These are phyloP conservation scores for Idaea biselata DNA, from an alignment of 2,888 invertebrate species.

Conservation along the genomic window DNA sequence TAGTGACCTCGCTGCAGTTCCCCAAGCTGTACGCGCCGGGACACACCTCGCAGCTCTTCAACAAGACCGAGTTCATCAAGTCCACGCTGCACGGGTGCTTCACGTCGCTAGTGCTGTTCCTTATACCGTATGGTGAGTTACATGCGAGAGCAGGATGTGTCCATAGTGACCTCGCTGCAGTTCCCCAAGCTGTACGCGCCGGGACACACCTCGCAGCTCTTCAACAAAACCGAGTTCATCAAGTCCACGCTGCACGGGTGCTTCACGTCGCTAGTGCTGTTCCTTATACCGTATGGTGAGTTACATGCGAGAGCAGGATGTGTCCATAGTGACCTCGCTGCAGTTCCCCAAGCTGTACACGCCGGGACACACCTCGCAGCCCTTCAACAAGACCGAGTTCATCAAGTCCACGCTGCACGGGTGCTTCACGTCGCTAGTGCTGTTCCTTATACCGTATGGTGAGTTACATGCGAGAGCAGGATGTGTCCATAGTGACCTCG, in stretches of 20 bases:
- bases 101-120: slow-evolving; percentile 96
- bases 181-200: slow-evolving; percentile 98
- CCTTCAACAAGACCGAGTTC: slow-evolving; percentile 98
- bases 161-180: slow-evolving; percentile 76
- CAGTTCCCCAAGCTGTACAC: slow-evolving; percentile 97
- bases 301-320: slow-evolving; percentile 2
- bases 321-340: slow-evolving; percentile 65
- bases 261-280: slow-evolving; percentile 96
- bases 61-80: slow-evolving; percentile 97
- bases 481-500: slow-evolving; percentile 43
- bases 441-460: slow-evolving; percentile 98
- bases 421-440: slow-evolving; percentile 95
- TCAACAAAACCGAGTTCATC: slow-evolving; percentile 98
- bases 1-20: slow-evolving; percentile 84
- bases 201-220: slow-evolving; percentile 95
- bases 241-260: slow-evolving; percentile 98
- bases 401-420: slow-evolving; percentile 98
- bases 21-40: slow-evolving; percentile 98
- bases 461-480: slow-evolving; percentile 23
- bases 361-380: slow-evolving; percentile 95
- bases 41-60: slow-evolving; percentile 95
- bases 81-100: slow-evolving; percentile 98
- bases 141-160: too few relatives aligned
- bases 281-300: slow-evolving; percentile 96
- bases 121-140: slow-evolving; percentile 93